Evolutionary conservation across 2,888 invertebrate genomes (phyloP).

Genomic region (Drosophila kokeensis): DNA sequence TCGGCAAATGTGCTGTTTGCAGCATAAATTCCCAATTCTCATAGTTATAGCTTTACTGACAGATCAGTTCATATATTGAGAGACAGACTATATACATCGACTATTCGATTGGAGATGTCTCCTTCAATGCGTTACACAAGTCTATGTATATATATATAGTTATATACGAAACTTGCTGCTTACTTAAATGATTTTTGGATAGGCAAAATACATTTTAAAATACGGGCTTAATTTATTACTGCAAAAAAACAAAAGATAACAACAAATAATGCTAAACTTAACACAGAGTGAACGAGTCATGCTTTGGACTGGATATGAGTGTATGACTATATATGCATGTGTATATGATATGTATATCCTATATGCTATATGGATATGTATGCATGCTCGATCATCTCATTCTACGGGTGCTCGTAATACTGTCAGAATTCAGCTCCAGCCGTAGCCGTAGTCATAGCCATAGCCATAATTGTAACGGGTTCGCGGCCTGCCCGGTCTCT

Average conservation of each 20-base stretch:
- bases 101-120: neutral
- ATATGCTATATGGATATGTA: neutral
- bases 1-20: neutral
- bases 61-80: neutral
- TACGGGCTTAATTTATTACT: slow-evolving; percentile 45
- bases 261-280: slow-evolving; percentile 10
- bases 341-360: slow-evolving; percentile 3
- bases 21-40: neutral
- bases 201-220: neutral
- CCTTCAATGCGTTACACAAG: neutral
- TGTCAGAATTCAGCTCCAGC: slow-evolving; percentile 42
- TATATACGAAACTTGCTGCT: neutral
- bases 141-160: too few species aligned
- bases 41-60: neutral
- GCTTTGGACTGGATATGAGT: slow-evolving; percentile 20
- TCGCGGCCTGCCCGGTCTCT: slow-evolving; percentile 43
- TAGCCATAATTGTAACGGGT: slow-evolving; percentile 13
- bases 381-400: slow-evolving; percentile 7
- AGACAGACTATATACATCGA: neutral
- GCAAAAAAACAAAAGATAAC: neutral
- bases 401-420: slow-evolving; percentile 12
- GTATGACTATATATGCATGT: slow-evolving; percentile 16
- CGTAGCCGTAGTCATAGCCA: slow-evolving; percentile 19
- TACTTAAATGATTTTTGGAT: neutral
- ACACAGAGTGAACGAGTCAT: slow-evolving; percentile 4